A percentile compares a stretch with the other conserved stretches of the same genome.
phyloP scores from a whole-genome alignment of 2,888 invertebrate species.

The Copidosoma aretas region DNA sequence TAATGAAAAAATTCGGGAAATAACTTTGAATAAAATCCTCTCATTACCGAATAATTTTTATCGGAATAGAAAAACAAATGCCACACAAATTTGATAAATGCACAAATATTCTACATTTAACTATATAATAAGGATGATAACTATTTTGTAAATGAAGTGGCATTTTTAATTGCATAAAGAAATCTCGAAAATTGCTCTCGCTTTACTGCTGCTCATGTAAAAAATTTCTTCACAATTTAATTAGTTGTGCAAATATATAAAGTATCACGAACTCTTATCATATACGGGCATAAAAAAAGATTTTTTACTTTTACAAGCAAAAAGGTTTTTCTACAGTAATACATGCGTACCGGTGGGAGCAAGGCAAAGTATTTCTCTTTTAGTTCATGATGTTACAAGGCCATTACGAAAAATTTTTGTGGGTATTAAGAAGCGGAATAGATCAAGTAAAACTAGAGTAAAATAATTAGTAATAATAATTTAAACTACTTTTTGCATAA shows the following conservation, averaged over 20 bases:
- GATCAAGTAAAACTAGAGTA: constrained; percentile 9
- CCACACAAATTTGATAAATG: constrained; percentile 44
- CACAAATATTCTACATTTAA: constrained; percentile 35
- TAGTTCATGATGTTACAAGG: constrained; percentile 9
- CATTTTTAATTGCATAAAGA: constrained; percentile 20
- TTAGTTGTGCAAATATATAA: constrained; percentile 39
- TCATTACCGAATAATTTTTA: constrained; percentile 41
- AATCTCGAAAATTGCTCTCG: constrained; percentile 28
- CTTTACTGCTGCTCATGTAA: constrained; percentile 27
- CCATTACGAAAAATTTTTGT: constrained; percentile 20
- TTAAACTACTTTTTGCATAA: constrained; percentile 7
- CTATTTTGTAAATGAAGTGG: constrained; percentile 18
- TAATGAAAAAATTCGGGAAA: constrained; percentile 14
- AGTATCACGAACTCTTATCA: constrained; percentile 25
- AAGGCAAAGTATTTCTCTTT: constrained; percentile 2
- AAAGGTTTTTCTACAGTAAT: constrained; percentile 15
- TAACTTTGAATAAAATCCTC: constrained; percentile 42
- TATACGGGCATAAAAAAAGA: constrained; percentile 27
- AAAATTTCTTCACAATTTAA: constrained; percentile 26
- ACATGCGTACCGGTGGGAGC: constrained; percentile 15
- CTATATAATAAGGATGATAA: constrained; percentile 9
- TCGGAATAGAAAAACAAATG: constrained; percentile 36
- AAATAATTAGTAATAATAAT: constrained; percentile 18
- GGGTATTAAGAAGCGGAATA: background rate
- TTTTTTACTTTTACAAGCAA: constrained; percentile 29